Evolutionary conservation across 2,113 vertebrate genomes (phyloP), one percentile per base, ranked within the genome.

Genomic region (Semicossyphus pulcher): DNA sequence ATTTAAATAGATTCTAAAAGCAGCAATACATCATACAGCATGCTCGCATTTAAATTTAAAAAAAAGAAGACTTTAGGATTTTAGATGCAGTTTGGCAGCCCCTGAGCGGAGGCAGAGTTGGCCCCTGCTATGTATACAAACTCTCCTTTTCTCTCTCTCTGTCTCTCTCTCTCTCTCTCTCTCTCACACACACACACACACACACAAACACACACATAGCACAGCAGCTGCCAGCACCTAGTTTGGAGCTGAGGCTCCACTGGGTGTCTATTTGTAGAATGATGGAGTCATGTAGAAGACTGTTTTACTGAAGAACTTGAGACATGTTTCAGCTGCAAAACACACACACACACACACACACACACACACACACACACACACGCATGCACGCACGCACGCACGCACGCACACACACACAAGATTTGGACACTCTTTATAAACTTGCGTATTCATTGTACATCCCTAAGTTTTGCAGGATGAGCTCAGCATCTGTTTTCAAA

Each of bases 221-320:
- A 70, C 65, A 76, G 90, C 94, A 94, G 94, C 94, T 94, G 94
- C 92, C 87, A 86, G 84, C 70, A 63, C 93, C 94, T 93, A 91
- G 76, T 95, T 94, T 95, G 93, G 94, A 90, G 87, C 86, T 76
- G 45, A 74, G 85, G 81, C 89, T 86, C 83, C 80, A 80, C 81
- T 7, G 66, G 41, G 26, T 31, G 26, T 92, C 93, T 96, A 90
- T 96, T 95, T 95, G 93, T 94, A 92, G 94, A 94, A 80, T 41
- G 68, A 84, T 82, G 68, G 39, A 62, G 92, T 84, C 39, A 47
- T 85, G 78, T 72, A 47, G 78, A 69, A 68, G 84, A 79, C 64
- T 60, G 75, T 61, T 70, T 34, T 28, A 60, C 29, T 23, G 56
- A 72, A 42, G 37, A 16, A 67, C 76, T 34, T 12, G 28, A 70